phyloP scores from a whole-genome alignment of 2,113 vertebrate genomes.

The Larimichthys crocea region DNA sequence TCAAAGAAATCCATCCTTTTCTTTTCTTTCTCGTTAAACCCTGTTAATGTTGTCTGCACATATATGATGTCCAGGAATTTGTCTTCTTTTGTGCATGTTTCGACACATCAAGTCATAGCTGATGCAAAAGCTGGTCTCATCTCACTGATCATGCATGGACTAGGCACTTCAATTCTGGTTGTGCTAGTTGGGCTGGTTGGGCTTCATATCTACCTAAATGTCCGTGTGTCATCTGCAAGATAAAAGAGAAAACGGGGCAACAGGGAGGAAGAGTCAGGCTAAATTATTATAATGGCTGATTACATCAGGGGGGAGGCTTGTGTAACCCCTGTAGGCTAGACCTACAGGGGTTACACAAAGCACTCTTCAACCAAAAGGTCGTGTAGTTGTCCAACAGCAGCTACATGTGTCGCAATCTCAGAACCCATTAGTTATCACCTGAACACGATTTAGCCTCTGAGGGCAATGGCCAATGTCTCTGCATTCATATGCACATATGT shows the following conservation, averaged over 20 bases:
- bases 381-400: neutral
- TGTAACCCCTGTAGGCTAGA: too few relatives aligned
- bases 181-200: neutral
- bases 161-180: neutral
- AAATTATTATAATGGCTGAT: neutral
- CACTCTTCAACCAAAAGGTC: neutral
- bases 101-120: neutral
- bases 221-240: constrained; percentile 27
- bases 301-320: neutral
- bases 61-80: constrained; percentile 8
- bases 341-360: neutral
- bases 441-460: too few relatives aligned
- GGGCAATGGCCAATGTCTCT: too few relatives aligned
- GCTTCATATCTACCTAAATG: neutral
- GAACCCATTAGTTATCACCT: too few relatives aligned
- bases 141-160: neutral
- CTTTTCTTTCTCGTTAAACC: too few relatives aligned
- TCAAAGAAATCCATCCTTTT: constrained; percentile 17
- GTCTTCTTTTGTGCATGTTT: constrained; percentile 9
- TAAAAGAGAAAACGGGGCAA: constrained; percentile 6
- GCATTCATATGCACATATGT: too few relatives aligned
- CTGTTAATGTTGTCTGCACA: too few relatives aligned
- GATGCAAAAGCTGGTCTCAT: neutral
- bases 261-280: neutral
- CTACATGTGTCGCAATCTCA: neutral